phyloP scores from a whole-genome alignment of 2,797 vertebrate species.

The Staurois parvus region DNA sequence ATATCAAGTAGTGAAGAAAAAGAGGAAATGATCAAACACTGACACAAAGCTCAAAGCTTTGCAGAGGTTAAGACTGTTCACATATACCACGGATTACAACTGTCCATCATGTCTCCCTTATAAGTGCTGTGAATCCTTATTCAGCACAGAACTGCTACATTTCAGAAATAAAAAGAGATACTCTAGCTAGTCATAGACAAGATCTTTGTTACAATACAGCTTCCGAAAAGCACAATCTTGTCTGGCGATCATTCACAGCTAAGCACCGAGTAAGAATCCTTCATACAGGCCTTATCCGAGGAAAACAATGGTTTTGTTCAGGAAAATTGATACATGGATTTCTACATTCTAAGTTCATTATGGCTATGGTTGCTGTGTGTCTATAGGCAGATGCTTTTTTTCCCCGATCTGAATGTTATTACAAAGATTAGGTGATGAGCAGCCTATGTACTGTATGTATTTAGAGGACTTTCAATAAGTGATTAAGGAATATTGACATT shows the following conservation, averaged over 20 bases:
- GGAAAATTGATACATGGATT: neutral
- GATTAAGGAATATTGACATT: too few species aligned
- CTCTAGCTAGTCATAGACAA: neutral
- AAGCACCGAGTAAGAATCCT: neutral
- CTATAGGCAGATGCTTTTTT: too few species aligned
- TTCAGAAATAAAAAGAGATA: neutral
- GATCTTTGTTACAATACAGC: neutral
- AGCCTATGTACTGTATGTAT: too few species aligned
- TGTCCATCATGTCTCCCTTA: neutral
- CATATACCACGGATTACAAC: neutral
- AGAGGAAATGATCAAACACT: neutral
- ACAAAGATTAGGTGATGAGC: too few species aligned
- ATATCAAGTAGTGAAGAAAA: neutral
- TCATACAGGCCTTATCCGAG: neutral
- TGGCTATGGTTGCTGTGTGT: too few species aligned
- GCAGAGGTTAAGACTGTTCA: neutral
- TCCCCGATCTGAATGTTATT: too few species aligned
- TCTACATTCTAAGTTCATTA: too few species aligned
- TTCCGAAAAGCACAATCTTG: neutral
- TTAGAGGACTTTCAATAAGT: too few species aligned
- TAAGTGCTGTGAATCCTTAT: neutral
- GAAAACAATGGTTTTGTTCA: neutral
- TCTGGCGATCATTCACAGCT: neutral
- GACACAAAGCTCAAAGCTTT: neutral
- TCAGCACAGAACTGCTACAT: neutral